Evolutionary conservation across 2,888 invertebrate genomes (phyloP).

Genomic region (Sepioteuthis lessoniana): DNA sequence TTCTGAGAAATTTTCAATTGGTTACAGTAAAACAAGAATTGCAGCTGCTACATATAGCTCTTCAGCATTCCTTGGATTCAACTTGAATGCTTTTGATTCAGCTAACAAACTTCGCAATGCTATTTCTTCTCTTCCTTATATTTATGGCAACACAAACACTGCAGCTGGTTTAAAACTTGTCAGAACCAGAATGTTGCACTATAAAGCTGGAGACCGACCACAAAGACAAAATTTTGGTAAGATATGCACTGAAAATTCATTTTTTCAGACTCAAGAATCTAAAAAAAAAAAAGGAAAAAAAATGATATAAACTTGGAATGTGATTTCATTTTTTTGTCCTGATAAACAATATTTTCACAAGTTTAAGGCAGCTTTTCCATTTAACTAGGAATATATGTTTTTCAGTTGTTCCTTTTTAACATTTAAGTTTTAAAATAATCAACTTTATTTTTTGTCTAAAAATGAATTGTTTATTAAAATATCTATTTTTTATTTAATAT

Average conservation of each 20-base stretch:
- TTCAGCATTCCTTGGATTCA: constrained; percentile 61
- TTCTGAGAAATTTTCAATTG: constrained; percentile 63
- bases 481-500: not conserved
- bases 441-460: too few relatives aligned
- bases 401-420: too few relatives aligned
- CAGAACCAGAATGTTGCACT: constrained; percentile 60
- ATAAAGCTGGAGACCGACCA: constrained; percentile 61
- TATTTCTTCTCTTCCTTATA: constrained; percentile 67
- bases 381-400: too few relatives aligned
- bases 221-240: constrained; percentile 65
- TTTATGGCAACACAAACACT: constrained; percentile 71
- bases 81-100: constrained; percentile 64
- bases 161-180: constrained; percentile 66
- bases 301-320: too few relatives aligned
- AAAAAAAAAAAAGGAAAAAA: not conserved
- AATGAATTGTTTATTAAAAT: not conserved
- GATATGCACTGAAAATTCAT: constrained; percentile 48
- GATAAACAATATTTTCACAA: too few relatives aligned
- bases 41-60: constrained; percentile 68
- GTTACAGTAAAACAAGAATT: constrained; percentile 61
- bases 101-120: constrained; percentile 65
- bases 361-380: too few relatives aligned
- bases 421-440: too few relatives aligned
- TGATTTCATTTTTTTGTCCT: too few relatives aligned
- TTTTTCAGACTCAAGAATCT: not conserved